Conservation (phyloP, 2,888 invertebrate species). For the Resseliella maxima region DNA sequence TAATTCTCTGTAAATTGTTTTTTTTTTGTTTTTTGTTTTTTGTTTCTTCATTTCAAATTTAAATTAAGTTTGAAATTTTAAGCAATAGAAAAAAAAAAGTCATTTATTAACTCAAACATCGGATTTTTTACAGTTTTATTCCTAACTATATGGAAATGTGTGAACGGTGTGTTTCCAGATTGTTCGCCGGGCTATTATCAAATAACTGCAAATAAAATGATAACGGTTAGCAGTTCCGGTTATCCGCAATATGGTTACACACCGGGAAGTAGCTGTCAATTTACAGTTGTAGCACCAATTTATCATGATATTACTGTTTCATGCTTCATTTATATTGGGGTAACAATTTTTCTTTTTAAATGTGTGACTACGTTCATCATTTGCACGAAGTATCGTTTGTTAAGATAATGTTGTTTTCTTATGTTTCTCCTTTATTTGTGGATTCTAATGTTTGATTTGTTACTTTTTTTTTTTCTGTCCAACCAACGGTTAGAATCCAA, state of each 20-base stretch:
- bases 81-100: too few species aligned
- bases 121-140: not conserved
- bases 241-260: not conserved
- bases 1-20: not conserved
- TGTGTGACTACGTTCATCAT: not conserved
- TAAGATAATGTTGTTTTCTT: too few species aligned
- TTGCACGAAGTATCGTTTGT: not conserved
- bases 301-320: not conserved
- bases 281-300: not conserved
- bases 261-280: not conserved
- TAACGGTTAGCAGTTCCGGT: not conserved
- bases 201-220: not conserved
- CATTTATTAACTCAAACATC: not conserved
- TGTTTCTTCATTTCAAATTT: too few species aligned
- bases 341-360: not conserved
- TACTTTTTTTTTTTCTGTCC: not conserved
- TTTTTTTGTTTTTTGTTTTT: too few species aligned
- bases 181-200: not conserved
- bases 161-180: not conserved
- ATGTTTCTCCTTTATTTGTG: too few species aligned
- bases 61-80: too few species aligned
- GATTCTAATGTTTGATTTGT: too few species aligned
- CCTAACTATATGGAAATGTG: not conserved
- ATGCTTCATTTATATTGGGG: conserved; percentile 13
- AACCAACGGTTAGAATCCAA: not conserved